Conservation (phyloP, 2,888 invertebrate species). For the Heliothis peltigera region DNA sequence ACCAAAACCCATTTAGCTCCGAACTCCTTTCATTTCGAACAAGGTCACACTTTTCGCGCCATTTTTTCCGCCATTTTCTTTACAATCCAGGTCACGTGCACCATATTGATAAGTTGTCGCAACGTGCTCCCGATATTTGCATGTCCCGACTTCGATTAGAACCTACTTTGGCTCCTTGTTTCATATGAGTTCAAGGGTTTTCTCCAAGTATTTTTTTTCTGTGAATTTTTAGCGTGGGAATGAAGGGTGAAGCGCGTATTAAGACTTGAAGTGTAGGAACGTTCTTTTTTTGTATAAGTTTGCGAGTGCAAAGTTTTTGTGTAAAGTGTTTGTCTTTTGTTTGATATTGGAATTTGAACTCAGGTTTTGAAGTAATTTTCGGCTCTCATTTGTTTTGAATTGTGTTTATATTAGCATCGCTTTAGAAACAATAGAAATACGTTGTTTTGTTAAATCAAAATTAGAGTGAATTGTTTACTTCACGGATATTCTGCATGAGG, state of each 20-base stretch:
- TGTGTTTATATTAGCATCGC: neutral
- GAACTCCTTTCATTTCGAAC: conserved; percentile 7
- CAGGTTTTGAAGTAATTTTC: neutral
- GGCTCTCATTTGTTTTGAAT: neutral
- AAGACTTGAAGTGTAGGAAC: conserved; percentile 6
- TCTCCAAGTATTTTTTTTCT: conserved; percentile 33
- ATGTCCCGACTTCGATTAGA: conserved; percentile 70
- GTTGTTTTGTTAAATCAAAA: neutral
- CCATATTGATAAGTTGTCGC: conserved; percentile 82
- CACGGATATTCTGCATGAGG: neutral
- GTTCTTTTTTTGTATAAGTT: conserved; percentile 15
- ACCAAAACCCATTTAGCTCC: conserved; percentile 9
- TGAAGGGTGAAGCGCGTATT: conserved; percentile 19
- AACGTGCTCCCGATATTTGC: conserved; percentile 79
- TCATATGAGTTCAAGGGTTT: conserved; percentile 51
- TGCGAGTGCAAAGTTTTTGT: neutral
- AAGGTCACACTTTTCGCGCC: conserved; percentile 41
- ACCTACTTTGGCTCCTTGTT: conserved; percentile 55
- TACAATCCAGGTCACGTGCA: conserved; percentile 75
- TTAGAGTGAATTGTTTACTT: neutral
- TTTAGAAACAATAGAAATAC: neutral
- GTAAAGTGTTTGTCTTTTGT: neutral
- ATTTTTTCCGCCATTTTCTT: conserved; percentile 68
- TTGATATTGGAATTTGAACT: neutral
- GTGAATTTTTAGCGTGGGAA: conserved; percentile 32